A percentile compares a stretch with the other conserved stretches of the same genome.
Conservation (phyloP, 2,888 invertebrate genomes). For the Lymantria monacha region DNA sequence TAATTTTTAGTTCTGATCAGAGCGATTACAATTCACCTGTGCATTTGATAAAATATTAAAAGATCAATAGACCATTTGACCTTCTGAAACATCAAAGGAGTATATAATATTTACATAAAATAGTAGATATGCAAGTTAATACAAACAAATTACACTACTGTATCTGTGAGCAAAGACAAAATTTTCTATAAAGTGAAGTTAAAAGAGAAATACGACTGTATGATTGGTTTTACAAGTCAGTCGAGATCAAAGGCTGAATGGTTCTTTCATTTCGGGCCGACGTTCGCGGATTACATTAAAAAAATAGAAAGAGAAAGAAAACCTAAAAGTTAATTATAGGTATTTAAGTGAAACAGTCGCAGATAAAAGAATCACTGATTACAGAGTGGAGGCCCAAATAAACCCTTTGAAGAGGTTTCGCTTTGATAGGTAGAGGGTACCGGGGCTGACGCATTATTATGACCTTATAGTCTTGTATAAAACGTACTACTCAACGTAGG, state of each 20-base stretch:
- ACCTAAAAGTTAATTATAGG: conserved; percentile 48
- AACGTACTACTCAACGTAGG: too few relatives aligned
- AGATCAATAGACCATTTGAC: not conserved
- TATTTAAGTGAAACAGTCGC: conserved; percentile 40
- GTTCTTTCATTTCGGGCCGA: conserved; percentile 51
- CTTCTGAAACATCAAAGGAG: not conserved
- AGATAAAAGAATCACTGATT: conserved; percentile 39
- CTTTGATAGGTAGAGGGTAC: conserved; percentile 23
- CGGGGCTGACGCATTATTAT: not conserved
- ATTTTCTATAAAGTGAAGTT: conserved; percentile 42
- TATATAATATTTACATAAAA: not conserved
- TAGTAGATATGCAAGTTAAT: not conserved
- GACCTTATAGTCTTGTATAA: too few relatives aligned
- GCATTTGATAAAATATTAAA: not conserved
- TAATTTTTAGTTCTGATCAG: too few relatives aligned
- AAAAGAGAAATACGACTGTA: conserved; percentile 50
- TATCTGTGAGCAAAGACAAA: conserved; percentile 28
- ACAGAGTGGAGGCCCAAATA: conserved; percentile 27
- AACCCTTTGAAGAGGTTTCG: conserved; percentile 33
- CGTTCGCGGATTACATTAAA: conserved; percentile 52
- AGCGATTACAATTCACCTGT: not conserved
- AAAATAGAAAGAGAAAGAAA: conserved; percentile 40
- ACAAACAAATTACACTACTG: not conserved
- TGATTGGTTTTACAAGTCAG: conserved; percentile 56
- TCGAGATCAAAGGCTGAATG: conserved; percentile 49